phyloP scores from a whole-genome alignment of 2,888 invertebrate species.

The Disparrhopalites patrizii region DNA sequence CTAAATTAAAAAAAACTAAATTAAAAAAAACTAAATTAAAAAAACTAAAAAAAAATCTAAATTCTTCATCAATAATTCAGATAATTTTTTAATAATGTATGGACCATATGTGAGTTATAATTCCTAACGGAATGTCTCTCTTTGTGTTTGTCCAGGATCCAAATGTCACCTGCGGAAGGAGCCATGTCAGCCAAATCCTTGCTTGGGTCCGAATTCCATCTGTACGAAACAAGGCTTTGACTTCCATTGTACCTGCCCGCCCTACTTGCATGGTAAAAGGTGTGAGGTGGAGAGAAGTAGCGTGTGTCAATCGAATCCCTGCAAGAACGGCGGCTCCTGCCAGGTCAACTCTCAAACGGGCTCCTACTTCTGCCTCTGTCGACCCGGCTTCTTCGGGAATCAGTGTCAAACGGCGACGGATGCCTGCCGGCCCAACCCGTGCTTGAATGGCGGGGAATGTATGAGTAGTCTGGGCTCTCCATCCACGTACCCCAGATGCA shows the following conservation, averaged over 20 bases:
- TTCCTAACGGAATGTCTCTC: not conserved
- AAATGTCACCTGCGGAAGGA: conserved; percentile 78
- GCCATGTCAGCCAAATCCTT: conserved; percentile 86
- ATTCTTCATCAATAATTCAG: not conserved
- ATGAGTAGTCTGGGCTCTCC: conserved; percentile 64
- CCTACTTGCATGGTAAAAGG: conserved; percentile 71
- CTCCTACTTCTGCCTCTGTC: conserved; percentile 86
- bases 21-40: too few species aligned
- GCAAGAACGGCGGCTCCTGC: conserved; percentile 87
- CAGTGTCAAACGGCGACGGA: conserved; percentile 81
- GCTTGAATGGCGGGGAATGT: conserved; percentile 73
- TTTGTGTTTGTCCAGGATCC: conserved; percentile 29
- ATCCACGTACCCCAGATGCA: conserved; percentile 72
- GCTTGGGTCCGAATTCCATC: conserved; percentile 70
- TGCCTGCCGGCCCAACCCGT: conserved; percentile 90
- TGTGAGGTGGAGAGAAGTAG: conserved; percentile 81
- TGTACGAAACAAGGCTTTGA: conserved; percentile 80
- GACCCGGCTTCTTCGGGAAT: conserved; percentile 85
- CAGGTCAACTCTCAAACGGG: conserved; percentile 81
- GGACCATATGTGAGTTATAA: not conserved
- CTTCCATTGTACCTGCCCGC: conserved; percentile 76
- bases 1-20: too few species aligned
- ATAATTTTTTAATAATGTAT: too few species aligned
- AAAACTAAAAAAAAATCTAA: too few species aligned
- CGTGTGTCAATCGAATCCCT: conserved; percentile 78